phyloP scores from a whole-genome alignment of 2,797 vertebrate species.

The Euthynnus affinis region DNA sequence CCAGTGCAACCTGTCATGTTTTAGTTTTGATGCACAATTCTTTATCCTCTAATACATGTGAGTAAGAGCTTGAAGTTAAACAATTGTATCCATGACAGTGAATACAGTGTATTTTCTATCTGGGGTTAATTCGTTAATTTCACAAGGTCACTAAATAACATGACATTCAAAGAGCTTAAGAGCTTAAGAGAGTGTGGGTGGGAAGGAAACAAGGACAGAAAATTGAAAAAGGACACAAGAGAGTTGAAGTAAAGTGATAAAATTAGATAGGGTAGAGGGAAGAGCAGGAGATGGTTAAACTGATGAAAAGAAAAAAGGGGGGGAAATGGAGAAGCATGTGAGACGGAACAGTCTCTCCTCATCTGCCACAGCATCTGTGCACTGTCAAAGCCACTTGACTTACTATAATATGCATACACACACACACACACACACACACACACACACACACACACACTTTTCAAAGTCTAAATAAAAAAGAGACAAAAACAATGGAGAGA shows the following conservation, averaged over 20 bases:
- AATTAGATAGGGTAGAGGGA: neutral
- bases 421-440: neutral
- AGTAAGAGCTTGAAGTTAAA: neutral
- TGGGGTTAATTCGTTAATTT: neutral
- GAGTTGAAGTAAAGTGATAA: constrained; percentile 5
- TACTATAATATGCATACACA: constrained; percentile 11
- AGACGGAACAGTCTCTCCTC: constrained; percentile 34
- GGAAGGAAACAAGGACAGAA: neutral
- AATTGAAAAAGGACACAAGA: neutral
- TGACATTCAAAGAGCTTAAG: neutral
- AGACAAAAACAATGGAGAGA: constrained; percentile 17
- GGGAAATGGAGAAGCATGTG: neutral
- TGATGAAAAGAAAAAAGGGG: constrained; percentile 4
- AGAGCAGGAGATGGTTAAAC: neutral
- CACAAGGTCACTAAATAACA: neutral
- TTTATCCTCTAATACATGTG: neutral
- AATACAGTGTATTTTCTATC: neutral
- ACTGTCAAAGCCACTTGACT: constrained; percentile 52
- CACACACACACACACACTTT: neutral
- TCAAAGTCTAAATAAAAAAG: constrained; percentile 18
- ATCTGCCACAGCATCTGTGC: constrained; percentile 54
- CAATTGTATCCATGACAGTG: neutral
- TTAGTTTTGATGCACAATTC: neutral
- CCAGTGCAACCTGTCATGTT: neutral
- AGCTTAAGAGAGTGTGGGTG: neutral